Evolutionary conservation across 2,888 invertebrate genomes (phyloP).

Genomic region (Eupithecia insigniata): DNA sequence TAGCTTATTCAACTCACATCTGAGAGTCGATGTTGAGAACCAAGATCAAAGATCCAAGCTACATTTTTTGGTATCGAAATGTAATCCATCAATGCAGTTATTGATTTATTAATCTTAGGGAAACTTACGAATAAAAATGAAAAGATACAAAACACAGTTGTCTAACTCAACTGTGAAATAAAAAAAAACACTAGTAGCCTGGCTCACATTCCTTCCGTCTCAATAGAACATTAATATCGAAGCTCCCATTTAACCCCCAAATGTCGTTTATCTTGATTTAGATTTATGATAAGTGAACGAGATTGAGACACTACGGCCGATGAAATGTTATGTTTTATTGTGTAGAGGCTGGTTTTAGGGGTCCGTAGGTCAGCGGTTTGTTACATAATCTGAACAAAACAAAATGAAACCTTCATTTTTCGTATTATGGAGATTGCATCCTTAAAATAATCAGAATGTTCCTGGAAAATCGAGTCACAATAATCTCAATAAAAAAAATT

Average conservation of each 20-base stretch:
- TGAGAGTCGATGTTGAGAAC: too few species aligned
- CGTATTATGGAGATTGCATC: background rate
- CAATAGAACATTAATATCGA: conserved; percentile 74
- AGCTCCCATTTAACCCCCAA: conserved; percentile 76
- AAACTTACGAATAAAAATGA: too few species aligned
- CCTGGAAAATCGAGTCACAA: too few species aligned
- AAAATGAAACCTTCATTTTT: background rate
- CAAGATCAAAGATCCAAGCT: too few species aligned
- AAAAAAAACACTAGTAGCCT: conserved; percentile 25
- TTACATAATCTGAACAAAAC: background rate
- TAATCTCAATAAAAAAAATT: too few species aligned
- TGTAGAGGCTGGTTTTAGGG: conserved; percentile 22
- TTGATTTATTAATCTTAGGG: too few species aligned
- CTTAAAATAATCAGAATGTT: too few species aligned
- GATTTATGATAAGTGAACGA: conserved; percentile 77
- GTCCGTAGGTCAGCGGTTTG: too few species aligned
- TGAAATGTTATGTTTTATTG: conserved; percentile 50
- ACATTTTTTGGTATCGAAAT: too few species aligned
- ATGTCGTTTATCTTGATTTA: conserved; percentile 80
- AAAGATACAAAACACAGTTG: background rate
- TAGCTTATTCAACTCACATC: too few species aligned
- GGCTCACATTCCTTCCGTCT: conserved; percentile 52
- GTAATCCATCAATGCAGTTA: background rate
- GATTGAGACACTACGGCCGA: conserved; percentile 71
- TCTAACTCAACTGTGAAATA: background rate